Evolutionary conservation across 2,797 vertebrate genomes (phyloP).

Genomic region (Peromyscus attwateri): DNA sequence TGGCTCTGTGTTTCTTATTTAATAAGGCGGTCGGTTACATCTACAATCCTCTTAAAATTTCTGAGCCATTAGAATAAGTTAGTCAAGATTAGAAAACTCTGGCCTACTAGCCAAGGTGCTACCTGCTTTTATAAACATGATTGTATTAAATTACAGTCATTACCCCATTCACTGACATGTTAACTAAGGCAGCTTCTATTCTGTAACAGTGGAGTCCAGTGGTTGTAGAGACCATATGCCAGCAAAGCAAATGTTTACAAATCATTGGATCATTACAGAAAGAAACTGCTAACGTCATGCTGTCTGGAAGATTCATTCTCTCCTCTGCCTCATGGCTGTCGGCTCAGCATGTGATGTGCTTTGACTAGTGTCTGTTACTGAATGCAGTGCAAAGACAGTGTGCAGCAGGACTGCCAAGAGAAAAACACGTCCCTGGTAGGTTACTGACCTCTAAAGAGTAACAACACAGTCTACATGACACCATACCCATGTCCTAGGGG

Average conservation of each 20-base stretch:
- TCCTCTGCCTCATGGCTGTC: background rate
- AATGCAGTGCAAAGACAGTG: background rate
- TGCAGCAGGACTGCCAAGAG: background rate
- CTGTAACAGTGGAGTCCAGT: background rate
- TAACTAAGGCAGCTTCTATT: conserved; percentile 1
- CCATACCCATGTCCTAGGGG: background rate
- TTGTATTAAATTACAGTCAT: conserved; percentile 4
- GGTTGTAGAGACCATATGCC: background rate
- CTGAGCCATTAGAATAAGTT: background rate
- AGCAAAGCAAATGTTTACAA: conserved; percentile 21
- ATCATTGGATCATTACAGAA: background rate
- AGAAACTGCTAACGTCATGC: background rate
- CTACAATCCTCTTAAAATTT: conserved; percentile 1
- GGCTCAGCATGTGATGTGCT: background rate
- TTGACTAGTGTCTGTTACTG: background rate
- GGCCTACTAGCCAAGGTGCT: background rate
- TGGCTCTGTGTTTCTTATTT: too few species aligned
- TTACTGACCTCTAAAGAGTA: background rate
- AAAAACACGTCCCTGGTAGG: background rate
- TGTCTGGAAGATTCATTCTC: conserved; percentile 22
- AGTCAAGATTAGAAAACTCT: conserved; percentile 23
- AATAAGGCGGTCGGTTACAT: too few species aligned
- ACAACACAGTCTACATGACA: background rate
- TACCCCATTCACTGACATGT: background rate
- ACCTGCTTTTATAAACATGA: background rate